These are phyloP conservation scores for Xenentodon cancila DNA, from an alignment of 2,797 vertebrate species.

Conservation along the genomic window DNA sequence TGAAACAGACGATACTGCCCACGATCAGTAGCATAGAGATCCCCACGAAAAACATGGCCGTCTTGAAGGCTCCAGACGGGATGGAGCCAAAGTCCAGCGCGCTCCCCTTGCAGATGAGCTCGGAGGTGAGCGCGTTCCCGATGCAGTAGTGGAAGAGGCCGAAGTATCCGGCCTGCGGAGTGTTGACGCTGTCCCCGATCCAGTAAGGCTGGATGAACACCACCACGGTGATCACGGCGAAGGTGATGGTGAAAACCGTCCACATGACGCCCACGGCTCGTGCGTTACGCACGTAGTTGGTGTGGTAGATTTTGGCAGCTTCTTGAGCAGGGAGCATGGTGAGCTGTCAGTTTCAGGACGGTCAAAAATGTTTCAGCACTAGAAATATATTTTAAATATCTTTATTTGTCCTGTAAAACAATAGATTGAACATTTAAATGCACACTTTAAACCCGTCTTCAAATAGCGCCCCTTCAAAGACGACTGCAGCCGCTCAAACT, in stretches of 20 bases:
- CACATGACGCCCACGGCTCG: slow-evolving; percentile 94
- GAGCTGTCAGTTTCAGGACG: neutral
- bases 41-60: slow-evolving; percentile 98
- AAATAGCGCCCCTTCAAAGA: too few species aligned
- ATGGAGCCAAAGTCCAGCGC: slow-evolving; percentile 95
- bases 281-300: slow-evolving; percentile 95
- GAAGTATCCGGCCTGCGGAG: slow-evolving; percentile 96
- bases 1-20: slow-evolving; percentile 92
- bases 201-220: slow-evolving; percentile 98
- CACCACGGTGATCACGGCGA: slow-evolving; percentile 92
- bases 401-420: neutral
- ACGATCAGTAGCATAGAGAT: slow-evolving; percentile 94
- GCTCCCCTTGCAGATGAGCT: slow-evolving; percentile 96
- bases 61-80: slow-evolving; percentile 96
- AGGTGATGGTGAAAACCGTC: slow-evolving; percentile 95
- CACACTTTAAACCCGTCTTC: too few species aligned
- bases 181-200: slow-evolving; percentile 97
- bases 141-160: slow-evolving; percentile 97
- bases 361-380: neutral
- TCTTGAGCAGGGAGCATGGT: slow-evolving; percentile 93
- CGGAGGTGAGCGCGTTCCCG: slow-evolving; percentile 94
- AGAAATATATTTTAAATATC: too few species aligned
- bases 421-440: neutral
- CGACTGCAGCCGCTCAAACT: too few species aligned
- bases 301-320: slow-evolving; percentile 96